Conservation (phyloP, 2,888 invertebrate genomes). For the Ormia ochracea region DNA sequence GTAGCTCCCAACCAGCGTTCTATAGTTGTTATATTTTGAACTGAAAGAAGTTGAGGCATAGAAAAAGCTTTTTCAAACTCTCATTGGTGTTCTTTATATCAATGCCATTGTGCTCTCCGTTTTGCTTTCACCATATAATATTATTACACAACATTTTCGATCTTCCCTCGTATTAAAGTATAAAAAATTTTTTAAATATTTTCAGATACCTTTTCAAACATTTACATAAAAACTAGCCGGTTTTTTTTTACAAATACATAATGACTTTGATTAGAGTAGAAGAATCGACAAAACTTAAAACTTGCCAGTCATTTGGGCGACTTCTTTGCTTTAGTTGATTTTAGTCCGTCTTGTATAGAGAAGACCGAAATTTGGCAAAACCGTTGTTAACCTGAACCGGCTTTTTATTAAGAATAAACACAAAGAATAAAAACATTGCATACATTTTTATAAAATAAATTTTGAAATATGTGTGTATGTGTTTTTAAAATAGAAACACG, state of each 20-base stretch:
- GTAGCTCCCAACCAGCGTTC: too few species aligned
- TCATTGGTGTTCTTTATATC: too few species aligned
- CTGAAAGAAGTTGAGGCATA: too few species aligned
- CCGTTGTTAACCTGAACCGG: neutral
- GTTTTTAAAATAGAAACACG: neutral
- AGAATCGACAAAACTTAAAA: conserved; percentile 3
- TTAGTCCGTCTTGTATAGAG: conserved; percentile 13
- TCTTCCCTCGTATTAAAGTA: neutral
- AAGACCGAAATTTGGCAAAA: neutral
- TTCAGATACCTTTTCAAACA: neutral
- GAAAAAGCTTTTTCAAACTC: too few species aligned
- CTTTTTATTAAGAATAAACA: neutral
- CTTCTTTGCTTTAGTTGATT: neutral
- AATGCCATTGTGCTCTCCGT: too few species aligned
- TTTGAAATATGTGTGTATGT: neutral
- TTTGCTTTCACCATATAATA: too few species aligned
- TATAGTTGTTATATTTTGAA: too few species aligned
- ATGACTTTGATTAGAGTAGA: neutral
- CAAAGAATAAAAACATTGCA: too few species aligned
- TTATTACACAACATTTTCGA: neutral
- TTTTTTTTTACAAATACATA: neutral
- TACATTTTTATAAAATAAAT: neutral
- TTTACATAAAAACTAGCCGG: conserved; percentile 42
- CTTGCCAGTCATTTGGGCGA: neutral
- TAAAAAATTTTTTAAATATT: neutral